Conservation (phyloP, 1,140 invertebrate species). For the Caerostris extrusa region DNA sequence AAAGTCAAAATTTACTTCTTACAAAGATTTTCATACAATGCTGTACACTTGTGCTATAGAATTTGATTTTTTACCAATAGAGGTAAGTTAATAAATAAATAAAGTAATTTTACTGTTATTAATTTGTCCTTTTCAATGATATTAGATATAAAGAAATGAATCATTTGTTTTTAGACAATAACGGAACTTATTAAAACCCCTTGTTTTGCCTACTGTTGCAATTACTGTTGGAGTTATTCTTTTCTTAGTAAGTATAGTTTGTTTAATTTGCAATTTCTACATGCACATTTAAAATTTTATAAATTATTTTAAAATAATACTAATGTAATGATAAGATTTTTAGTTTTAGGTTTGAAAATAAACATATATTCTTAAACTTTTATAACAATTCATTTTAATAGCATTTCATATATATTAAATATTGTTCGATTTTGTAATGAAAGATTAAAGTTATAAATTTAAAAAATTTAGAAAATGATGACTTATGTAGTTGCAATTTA, state of each 20-base stretch:
- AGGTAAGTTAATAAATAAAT: conserved; percentile 78
- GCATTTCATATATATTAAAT: no score
- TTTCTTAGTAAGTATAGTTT: conserved; percentile 43
- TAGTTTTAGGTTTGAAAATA: no score
- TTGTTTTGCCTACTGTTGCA: conserved; percentile 79
- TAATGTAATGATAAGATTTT: no score
- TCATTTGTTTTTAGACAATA: conserved; percentile 79
- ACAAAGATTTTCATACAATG: conserved; percentile 90
- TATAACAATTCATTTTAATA: no score
- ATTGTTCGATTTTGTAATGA: no score
- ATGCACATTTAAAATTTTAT: no score
- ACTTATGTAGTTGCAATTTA: no score
- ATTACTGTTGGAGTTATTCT: conserved; percentile 78
- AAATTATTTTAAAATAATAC: no score
- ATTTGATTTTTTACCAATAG: conserved; percentile 88
- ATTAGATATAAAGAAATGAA: neutral
- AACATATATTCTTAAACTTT: no score
- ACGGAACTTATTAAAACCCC: conserved; percentile 79
- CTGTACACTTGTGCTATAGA: conserved; percentile 92
- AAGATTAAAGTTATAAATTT: no score
- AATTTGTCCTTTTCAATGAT: neutral
- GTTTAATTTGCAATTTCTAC: no score
- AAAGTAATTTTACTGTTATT: neutral
- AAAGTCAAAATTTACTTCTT: conserved; percentile 88
- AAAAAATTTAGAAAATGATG: no score